Percentiles rank a stretch among this genome's conserved stretches.
phyloP scores from a whole-genome alignment of 2,888 invertebrate species.

The Drosophila vallismaia region DNA sequence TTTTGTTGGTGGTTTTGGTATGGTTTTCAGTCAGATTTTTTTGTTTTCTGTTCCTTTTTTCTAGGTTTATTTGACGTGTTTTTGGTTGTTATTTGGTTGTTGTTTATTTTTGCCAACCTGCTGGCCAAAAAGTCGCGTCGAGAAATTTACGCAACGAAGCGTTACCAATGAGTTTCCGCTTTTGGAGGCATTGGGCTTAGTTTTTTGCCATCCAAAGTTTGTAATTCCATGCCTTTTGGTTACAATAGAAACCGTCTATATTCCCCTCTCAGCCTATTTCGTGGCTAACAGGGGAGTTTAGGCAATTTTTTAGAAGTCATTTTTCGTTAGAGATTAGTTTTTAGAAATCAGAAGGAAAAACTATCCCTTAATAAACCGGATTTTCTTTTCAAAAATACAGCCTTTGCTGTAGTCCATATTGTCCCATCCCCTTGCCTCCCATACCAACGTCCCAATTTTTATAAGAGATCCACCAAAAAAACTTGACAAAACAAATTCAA shows the following conservation, averaged over 20 bases:
- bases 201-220: slow-evolving; percentile 39
- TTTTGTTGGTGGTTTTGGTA: slow-evolving; percentile 70
- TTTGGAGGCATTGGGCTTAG: slow-evolving; percentile 68
- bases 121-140: slow-evolving; percentile 67
- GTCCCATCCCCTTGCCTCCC: too few relatives aligned
- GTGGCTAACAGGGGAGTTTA: neutral
- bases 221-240: slow-evolving; percentile 36
- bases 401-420: too few relatives aligned
- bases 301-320: neutral
- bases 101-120: slow-evolving; percentile 60
- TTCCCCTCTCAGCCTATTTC: neutral
- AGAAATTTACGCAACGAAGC: slow-evolving; percentile 82
- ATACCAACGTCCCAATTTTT: too few relatives aligned
- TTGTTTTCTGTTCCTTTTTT: slow-evolving; percentile 32
- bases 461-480: too few relatives aligned
- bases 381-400: too few relatives aligned
- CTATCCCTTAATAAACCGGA: too few relatives aligned
- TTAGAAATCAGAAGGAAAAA: neutral
- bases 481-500: too few relatives aligned
- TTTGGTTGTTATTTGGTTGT: slow-evolving; percentile 37
- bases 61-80: slow-evolving; percentile 36
- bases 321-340: neutral
- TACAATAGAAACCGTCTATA: slow-evolving; percentile 16
- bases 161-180: slow-evolving; percentile 83
- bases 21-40: slow-evolving; percentile 65